Conservation (phyloP, 2,797 vertebrate genomes). For the Enteromius fasciolatus region DNA sequence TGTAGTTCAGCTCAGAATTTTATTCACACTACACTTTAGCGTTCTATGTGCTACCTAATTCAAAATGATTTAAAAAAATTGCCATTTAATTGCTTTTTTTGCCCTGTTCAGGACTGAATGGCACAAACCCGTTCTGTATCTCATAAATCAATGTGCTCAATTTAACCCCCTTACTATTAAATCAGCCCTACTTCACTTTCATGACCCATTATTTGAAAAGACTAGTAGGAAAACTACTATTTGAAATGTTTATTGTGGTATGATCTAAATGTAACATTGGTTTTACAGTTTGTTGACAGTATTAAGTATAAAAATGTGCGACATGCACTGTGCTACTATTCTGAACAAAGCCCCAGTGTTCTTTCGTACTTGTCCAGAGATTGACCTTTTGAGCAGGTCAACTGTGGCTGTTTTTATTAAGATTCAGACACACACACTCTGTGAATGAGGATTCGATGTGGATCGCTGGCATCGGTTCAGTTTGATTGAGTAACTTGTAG, state of each 20-base stretch:
- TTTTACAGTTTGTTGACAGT: not conserved
- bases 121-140: not conserved
- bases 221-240: not conserved
- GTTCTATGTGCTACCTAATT: not conserved
- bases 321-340: not conserved
- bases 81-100: not conserved
- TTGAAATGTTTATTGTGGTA: not conserved
- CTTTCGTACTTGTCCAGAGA: conserved; percentile 2
- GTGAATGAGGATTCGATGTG: conserved; percentile 26
- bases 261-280: not conserved
- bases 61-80: not conserved
- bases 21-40: not conserved
- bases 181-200: not conserved
- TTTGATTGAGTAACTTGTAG: conserved; percentile 43
- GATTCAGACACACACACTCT: conserved; percentile 19
- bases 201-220: conserved; percentile 1
- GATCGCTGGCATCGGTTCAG: conserved; percentile 36
- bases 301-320: not conserved
- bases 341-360: conserved; percentile 9
- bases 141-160: not conserved
- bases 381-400: conserved; percentile 21
- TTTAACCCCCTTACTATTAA: not conserved
- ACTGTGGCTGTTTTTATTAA: conserved; percentile 38
- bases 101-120: not conserved
- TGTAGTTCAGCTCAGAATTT: not conserved